Conservation (phyloP, 2,797 vertebrate species). For the Aphelocoma californica region DNA sequence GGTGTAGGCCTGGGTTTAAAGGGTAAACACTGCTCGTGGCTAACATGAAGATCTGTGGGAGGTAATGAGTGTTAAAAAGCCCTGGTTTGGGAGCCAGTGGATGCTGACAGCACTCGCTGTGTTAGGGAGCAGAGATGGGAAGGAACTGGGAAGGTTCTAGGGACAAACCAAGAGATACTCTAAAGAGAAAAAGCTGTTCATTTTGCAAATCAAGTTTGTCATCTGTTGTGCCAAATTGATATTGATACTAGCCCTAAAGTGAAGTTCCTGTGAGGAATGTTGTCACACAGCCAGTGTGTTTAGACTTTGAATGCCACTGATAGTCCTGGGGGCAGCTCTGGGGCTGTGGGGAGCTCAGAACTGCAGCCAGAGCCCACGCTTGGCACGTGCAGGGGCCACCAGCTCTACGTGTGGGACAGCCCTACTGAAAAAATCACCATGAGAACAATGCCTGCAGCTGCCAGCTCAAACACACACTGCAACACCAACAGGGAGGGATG, state of each 20-base stretch:
- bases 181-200: background rate
- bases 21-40: fast-evolving
- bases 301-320: background rate
- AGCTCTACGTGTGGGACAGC: background rate
- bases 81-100: background rate
- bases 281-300: background rate
- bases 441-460: background rate
- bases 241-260: background rate
- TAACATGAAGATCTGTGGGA: background rate
- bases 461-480: background rate
- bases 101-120: background rate
- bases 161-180: background rate
- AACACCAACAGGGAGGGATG: background rate
- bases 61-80: no score
- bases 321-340: background rate
- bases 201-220: background rate
- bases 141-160: background rate
- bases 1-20: background rate
- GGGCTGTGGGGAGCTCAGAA: background rate
- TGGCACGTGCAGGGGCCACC: fast-evolving
- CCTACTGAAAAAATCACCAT: background rate
- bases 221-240: background rate
- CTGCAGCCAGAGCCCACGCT: background rate
- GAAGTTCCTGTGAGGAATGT: background rate
- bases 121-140: background rate